phyloP scores from a whole-genome alignment of 1,140 invertebrate species.

The Listronotus oregonensis region DNA sequence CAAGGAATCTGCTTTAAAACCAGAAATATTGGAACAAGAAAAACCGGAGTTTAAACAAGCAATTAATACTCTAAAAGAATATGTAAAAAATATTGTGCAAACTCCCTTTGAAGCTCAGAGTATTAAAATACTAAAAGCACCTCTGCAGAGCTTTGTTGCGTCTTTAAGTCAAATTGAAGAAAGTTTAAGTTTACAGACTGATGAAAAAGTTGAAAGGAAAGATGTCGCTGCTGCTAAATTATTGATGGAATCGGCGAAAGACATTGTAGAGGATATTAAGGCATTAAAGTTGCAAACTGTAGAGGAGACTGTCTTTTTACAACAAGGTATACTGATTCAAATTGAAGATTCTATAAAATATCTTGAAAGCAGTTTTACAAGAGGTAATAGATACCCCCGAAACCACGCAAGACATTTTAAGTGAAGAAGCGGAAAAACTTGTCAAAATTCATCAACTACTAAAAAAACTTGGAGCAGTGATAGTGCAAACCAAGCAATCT shows the following conservation, averaged over 20 bases:
- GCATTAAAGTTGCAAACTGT: background rate
- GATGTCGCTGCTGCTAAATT: conserved; percentile 1
- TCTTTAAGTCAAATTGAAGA: background rate
- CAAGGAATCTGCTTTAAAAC: conserved; percentile 12
- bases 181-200: background rate
- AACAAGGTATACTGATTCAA: background rate
- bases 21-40: conserved; percentile 23
- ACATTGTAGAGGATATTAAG: background rate
- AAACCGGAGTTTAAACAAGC: conserved; percentile 20
- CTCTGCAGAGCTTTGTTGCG: background rate
- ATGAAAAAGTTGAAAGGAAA: conserved; percentile 3
- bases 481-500: conserved; percentile 15
- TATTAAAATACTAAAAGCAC: background rate
- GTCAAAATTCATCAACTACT: background rate
- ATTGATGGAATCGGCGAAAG: background rate
- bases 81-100: background rate
- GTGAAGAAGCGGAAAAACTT: conserved; percentile 1
- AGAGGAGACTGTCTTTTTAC: background rate
- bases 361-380: conserved; percentile 6
- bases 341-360: background rate
- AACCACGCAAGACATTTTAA: background rate
- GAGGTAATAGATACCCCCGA: background rate
- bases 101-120: conserved; percentile 4
- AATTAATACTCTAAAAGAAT: conserved; percentile 1
- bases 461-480: conserved; percentile 14